Evolutionary conservation across 1,140 invertebrate species (phyloP).

Genomic region (Pseudomyrmex cubaensis): DNA sequence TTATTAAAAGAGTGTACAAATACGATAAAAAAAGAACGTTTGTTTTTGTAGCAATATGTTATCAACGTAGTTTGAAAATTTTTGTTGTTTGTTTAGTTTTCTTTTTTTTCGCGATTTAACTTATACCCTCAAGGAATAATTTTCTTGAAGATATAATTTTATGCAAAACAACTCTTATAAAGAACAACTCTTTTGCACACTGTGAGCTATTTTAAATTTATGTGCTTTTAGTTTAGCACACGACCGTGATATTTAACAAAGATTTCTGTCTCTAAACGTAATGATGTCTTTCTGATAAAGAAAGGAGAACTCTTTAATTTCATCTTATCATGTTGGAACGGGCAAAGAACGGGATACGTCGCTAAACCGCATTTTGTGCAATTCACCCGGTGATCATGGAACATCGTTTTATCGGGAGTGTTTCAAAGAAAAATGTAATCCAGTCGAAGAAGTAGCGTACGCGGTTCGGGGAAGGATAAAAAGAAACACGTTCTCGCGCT

Average conservation of each 20-base stretch:
- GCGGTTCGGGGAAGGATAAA: slow-evolving; percentile 42
- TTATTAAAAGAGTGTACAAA: neutral
- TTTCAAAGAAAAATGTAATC: slow-evolving; percentile 57
- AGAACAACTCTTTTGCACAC: no score
- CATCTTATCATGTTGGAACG: slow-evolving; percentile 13
- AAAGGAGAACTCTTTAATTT: slow-evolving; percentile 5
- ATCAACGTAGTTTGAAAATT: neutral
- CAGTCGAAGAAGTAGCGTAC: slow-evolving; percentile 34
- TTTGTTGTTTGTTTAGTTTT: no score
- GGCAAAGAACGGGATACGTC: slow-evolving; percentile 34
- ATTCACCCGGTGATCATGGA: slow-evolving; percentile 60
- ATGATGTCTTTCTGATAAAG: neutral
- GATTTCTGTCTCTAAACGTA: neutral
- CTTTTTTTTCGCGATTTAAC: no score
- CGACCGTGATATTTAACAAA: neutral
- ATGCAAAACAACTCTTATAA: neutral
- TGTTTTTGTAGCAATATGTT: slow-evolving; percentile 6
- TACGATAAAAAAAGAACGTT: neutral
- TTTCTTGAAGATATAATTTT: neutral
- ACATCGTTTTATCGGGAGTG: slow-evolving; percentile 61
- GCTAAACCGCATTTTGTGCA: slow-evolving; percentile 58
- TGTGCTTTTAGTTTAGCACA: no score
- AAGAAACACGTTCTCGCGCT: slow-evolving; percentile 57
- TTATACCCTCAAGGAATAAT: neutral
- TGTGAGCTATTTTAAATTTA: no score